These are phyloP conservation scores for Liodrosophila aerea DNA, from an alignment of 2,888 invertebrate genomes.

Conservation along the genomic window DNA sequence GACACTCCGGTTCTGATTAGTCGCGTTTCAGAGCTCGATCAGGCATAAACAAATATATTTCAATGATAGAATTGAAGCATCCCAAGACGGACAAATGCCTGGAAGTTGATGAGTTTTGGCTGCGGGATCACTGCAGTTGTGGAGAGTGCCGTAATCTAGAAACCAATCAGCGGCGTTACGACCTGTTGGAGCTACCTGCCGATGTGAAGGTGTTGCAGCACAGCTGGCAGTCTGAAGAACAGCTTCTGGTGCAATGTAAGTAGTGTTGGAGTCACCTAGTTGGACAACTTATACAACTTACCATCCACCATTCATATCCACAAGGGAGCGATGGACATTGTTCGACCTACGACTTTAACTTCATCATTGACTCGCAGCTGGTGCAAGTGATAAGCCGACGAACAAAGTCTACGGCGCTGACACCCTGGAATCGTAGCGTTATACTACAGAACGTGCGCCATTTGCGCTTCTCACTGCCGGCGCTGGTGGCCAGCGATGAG, in stretches of 20 bases:
- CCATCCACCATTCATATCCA: neutral
- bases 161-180: slow-evolving; percentile 85
- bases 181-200: slow-evolving; percentile 84
- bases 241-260: slow-evolving; percentile 84
- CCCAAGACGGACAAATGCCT: slow-evolving; percentile 51
- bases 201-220: slow-evolving; percentile 81
- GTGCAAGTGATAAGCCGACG: slow-evolving; percentile 54
- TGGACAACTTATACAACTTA: neutral
- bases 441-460: slow-evolving; percentile 81
- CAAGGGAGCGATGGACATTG: slow-evolving; percentile 56
- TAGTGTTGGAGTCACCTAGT: slow-evolving; percentile 29
- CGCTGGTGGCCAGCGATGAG: slow-evolving; percentile 83
- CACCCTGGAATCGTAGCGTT: slow-evolving; percentile 83
- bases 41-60: neutral
- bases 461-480: slow-evolving; percentile 81
- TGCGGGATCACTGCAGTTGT: slow-evolving; percentile 84
- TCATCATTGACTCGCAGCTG: slow-evolving; percentile 59
- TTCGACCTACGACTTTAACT: slow-evolving; percentile 48
- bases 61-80: slow-evolving; percentile 65
- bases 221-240: slow-evolving; percentile 69
- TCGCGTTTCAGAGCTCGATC: slow-evolving; percentile 4
- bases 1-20: neutral
- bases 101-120: slow-evolving; percentile 75
- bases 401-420: slow-evolving; percentile 72
- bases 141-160: slow-evolving; percentile 84